A percentile compares a stretch with the other conserved stretches of the same genome.
These are phyloP conservation scores for Conomelus anceps DNA, from an alignment of 2,888 invertebrate species.

Conservation along the genomic window DNA sequence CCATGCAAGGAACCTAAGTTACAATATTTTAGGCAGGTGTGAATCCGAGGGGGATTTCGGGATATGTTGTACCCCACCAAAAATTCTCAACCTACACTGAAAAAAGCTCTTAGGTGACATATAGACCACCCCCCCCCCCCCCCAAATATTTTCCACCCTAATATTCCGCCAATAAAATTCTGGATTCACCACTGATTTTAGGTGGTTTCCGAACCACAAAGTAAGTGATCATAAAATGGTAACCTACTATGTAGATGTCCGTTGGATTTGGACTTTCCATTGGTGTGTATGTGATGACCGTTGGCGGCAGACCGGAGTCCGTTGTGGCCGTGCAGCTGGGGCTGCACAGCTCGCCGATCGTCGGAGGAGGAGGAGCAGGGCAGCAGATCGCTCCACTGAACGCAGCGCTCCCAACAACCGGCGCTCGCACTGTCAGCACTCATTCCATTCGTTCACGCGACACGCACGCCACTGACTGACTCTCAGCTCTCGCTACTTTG, in stretches of 20 bases:
- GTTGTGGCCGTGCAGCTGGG: background rate
- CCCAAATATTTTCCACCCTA: no score
- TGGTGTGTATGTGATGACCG: background rate
- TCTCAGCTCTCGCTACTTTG: background rate
- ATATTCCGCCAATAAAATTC: no score
- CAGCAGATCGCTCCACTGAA: conserved; percentile 27
- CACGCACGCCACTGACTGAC: conserved; percentile 4
- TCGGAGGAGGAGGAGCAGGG: conserved; percentile 15
- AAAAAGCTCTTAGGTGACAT: no score
- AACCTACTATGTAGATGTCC: background rate
- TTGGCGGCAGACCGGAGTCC: background rate
- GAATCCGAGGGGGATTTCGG: no score
- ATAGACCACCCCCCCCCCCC: no score
- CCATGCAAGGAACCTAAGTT: no score
- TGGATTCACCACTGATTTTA: no score
- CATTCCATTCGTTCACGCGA: conserved; percentile 3
- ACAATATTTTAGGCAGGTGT: no score
- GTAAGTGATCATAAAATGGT: no score
- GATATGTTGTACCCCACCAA: no score
- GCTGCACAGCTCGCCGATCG: background rate
- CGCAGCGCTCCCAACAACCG: conserved; percentile 29
- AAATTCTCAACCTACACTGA: no score
- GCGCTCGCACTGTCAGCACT: conserved; percentile 12
- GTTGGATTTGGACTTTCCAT: conserved; percentile 2
- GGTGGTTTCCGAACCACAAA: no score